Evolutionary conservation across 2,797 vertebrate genomes (phyloP), one percentile per base, ranked within the genome.

Genomic region (Coregonus sp.): DNA sequence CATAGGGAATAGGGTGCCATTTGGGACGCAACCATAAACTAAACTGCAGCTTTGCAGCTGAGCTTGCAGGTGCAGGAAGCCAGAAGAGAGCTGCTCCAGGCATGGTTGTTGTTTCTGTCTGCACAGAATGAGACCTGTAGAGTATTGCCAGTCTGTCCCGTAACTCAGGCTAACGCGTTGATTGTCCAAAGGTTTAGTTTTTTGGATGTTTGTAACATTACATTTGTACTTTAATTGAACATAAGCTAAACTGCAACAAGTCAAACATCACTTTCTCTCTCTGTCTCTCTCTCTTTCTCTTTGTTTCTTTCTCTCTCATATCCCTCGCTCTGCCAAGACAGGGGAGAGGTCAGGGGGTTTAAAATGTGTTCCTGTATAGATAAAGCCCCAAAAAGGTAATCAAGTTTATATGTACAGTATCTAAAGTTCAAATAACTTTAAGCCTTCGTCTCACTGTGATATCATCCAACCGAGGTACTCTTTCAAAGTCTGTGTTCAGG

Each of bases 61-160:
- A 87, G 84, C 71, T 66, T 87, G 86, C 90, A 93, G 90, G 88
- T 93, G 90, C 89, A 92, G 85, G 87, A 89, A 91, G 81, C 70
- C 76, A 80, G 86, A 80, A 76, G 79, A 72, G 82, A 84, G 4
- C 52, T 56, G 52, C 52, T 5, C 4, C 35, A 37, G 5, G 5
- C 35, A 18, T 15, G 18, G 16, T 18, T 56, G 52, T 54, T 54
- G 12, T 16, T 54, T 16, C 16, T 9, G 3, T 52, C 51, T 56
- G 11, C 11, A 54, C 11, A 54, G 18, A 56, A 56, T 4, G 5
- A 16, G 18, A 56, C 12, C 52, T 56, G 52, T 14, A 15, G 52
- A 56, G 35, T 37, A 37, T 5, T 5, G 35, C 5, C 52, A 5
- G 14, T 56, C 52, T 56, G 14, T 16, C 18, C 52, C 5, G 52